These are phyloP conservation scores for Centropus bengalensis DNA, from an alignment of 2,113 vertebrate genomes.

Conservation along the genomic window DNA sequence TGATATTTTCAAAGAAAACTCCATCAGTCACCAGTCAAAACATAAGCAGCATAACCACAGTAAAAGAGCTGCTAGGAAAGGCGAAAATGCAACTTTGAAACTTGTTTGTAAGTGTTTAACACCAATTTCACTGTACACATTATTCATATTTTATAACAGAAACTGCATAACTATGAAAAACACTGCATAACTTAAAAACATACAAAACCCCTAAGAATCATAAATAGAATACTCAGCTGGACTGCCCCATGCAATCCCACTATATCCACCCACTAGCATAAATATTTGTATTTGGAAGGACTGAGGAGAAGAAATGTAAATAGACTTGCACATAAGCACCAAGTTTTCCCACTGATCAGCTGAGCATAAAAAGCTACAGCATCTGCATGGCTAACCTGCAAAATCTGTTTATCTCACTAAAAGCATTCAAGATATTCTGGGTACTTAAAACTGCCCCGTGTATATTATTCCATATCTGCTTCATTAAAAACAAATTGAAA, in stretches of 20 bases:
- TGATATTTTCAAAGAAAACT: slow-evolving; percentile 47
- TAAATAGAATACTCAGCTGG: neutral
- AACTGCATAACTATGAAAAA: neutral
- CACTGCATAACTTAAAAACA: neutral
- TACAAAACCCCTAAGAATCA: too few species aligned
- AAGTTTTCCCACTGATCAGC: neutral
- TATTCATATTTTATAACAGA: neutral
- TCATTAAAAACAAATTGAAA: neutral
- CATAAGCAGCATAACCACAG: slow-evolving; percentile 7
- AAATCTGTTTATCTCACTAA: neutral
- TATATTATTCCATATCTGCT: neutral
- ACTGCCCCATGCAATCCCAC: neutral
- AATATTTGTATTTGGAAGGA: neutral
- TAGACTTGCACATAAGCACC: neutral
- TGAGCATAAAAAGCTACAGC: neutral
- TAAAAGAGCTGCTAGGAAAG: neutral
- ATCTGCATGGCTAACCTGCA: neutral
- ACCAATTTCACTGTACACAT: fast-evolving
- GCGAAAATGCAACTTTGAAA: neutral
- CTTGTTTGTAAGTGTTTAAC: neutral
- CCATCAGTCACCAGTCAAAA: slow-evolving; percentile 28
- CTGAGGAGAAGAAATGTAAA: neutral
- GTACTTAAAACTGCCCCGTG: neutral
- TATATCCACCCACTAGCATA: neutral
- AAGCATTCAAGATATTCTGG: neutral